Conservation (phyloP, 2,113 vertebrate species). For the Nothocercus nigrocapillus region DNA sequence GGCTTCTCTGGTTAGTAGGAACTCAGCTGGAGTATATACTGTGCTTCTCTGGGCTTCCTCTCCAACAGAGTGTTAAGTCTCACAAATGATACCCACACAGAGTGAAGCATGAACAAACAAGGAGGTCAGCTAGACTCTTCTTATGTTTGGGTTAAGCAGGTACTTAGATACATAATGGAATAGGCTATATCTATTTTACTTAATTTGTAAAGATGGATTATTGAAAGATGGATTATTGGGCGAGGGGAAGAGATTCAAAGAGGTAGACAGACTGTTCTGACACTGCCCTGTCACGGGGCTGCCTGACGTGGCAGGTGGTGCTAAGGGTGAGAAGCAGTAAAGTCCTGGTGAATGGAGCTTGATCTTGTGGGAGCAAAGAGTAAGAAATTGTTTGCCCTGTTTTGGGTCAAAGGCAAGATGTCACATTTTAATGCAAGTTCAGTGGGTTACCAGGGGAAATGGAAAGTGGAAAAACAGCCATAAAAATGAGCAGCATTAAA, state of each 20-base stretch:
- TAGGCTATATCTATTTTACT: not conserved
- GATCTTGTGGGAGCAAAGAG: not conserved
- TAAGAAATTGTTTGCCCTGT: not conserved
- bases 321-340: not conserved
- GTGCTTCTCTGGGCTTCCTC: not conserved
- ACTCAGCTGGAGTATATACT: not conserved
- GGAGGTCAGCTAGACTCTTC: not conserved
- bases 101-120: not conserved
- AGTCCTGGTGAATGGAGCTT: not conserved
- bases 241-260: not conserved
- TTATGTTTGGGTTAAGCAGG: not conserved
- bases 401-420: not conserved
- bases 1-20: not conserved
- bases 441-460: not conserved
- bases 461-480: not conserved
- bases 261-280: not conserved
- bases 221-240: not conserved
- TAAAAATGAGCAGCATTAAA: conserved; percentile 4
- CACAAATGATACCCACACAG: not conserved
- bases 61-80: not conserved
- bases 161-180: not conserved
- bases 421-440: not conserved
- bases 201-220: not conserved
- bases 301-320: not conserved
- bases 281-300: not conserved